Conservation (phyloP, 2,113 vertebrate genomes). For the Vombatus ursinus region DNA sequence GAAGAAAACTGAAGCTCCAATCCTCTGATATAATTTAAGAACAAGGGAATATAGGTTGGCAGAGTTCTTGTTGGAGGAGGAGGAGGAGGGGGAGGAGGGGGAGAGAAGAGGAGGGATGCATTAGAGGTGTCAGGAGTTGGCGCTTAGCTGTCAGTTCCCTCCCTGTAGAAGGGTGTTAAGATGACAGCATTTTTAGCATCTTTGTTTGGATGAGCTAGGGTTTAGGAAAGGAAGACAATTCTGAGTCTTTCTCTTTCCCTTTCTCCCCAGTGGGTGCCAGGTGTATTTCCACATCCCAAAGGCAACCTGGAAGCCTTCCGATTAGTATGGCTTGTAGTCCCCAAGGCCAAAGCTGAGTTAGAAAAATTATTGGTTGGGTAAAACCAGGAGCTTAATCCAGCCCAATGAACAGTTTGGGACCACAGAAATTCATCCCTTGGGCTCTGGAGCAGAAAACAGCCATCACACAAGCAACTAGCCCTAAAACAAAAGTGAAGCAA, state of each 20-base stretch:
- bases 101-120: neutral
- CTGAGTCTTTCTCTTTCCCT: conserved; percentile 15
- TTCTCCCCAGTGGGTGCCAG: conserved; percentile 41
- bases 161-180: neutral
- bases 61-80: conserved; percentile 28
- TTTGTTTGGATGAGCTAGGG: conserved; percentile 10
- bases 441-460: neutral
- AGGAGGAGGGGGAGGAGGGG: neutral
- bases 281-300: conserved; percentile 25
- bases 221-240: conserved; percentile 20
- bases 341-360: conserved; percentile 25
- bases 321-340: neutral
- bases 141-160: conserved; percentile 1
- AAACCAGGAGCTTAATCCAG: conserved; percentile 37
- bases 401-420: conserved; percentile 32
- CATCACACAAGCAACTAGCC: conserved; percentile 34
- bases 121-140: neutral
- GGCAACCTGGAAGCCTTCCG: conserved; percentile 19
- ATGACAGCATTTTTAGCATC: conserved; percentile 34
- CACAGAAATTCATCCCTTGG: conserved; percentile 25
- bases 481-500: conserved; percentile 19
- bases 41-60: neutral
- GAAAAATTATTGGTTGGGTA: conserved; percentile 26
- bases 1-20: conserved; percentile 34
- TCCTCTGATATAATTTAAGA: neutral